phyloP scores from a whole-genome alignment of 2,888 invertebrate genomes.

The Trichogramma dendrolimi region DNA sequence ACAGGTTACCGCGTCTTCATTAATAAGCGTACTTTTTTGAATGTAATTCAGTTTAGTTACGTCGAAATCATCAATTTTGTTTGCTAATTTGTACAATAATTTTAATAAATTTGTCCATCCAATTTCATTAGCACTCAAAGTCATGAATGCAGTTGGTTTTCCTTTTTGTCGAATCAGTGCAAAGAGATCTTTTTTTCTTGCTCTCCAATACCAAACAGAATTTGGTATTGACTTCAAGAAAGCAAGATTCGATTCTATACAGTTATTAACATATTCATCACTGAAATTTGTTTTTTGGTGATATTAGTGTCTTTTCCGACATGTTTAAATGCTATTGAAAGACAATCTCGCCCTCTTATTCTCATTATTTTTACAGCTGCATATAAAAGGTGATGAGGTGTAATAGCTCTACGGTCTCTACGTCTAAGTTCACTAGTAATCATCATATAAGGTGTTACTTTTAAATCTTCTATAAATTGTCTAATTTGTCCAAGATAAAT shows the following conservation, averaged over 20 bases:
- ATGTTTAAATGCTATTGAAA: slow-evolving; percentile 35
- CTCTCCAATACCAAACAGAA: slow-evolving; percentile 45
- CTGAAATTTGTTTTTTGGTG: slow-evolving; percentile 38
- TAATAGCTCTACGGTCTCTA: slow-evolving; percentile 39
- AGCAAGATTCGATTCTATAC: slow-evolving; percentile 42
- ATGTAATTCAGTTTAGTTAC: slow-evolving; percentile 18
- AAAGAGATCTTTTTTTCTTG: slow-evolving; percentile 46
- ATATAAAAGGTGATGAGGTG: slow-evolving; percentile 36
- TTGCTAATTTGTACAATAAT: slow-evolving; percentile 6
- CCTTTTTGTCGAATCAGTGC: slow-evolving; percentile 49
- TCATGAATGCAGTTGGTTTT: slow-evolving; percentile 46
- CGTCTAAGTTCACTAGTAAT: slow-evolving; percentile 31
- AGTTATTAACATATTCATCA: slow-evolving; percentile 38
- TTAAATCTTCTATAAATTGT: slow-evolving; percentile 20
- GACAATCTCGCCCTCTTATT: slow-evolving; percentile 29
- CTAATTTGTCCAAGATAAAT: slow-evolving; percentile 28
- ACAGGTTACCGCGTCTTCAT: slow-evolving; percentile 39
- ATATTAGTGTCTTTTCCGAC: slow-evolving; percentile 36
- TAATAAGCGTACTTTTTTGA: slow-evolving; percentile 31
- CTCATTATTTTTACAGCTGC: slow-evolving; percentile 36
- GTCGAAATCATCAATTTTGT: slow-evolving; percentile 12
- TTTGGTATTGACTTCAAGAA: slow-evolving; percentile 45
- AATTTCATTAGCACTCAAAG: slow-evolving; percentile 49
- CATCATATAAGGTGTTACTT: slow-evolving; percentile 24
- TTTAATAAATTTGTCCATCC: slow-evolving; percentile 24